Evolutionary conservation across 2,888 invertebrate species (phyloP).

Genomic region (Cantharis lateralis): DNA sequence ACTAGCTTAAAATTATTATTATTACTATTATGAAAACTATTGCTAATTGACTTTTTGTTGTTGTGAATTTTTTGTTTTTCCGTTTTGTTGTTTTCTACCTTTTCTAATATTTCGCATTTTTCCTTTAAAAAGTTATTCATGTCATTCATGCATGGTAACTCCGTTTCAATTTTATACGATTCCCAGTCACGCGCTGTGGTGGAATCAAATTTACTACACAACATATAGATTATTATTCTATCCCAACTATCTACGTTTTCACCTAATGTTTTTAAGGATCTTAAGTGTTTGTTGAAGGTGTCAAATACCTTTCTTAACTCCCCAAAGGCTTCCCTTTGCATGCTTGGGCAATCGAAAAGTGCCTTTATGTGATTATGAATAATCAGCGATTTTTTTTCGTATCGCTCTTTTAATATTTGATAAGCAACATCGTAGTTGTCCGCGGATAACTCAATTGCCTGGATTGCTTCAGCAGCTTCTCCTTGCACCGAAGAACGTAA

Average conservation of each 20-base stretch:
- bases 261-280: not conserved
- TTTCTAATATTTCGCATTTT: not conserved
- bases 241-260: not conserved
- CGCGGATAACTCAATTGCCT: not conserved
- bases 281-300: conserved; percentile 8
- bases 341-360: not conserved
- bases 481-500: not conserved
- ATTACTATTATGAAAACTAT: too few species aligned
- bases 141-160: too few species aligned
- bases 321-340: not conserved
- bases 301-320: conserved; percentile 11
- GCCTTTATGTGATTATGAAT: not conserved
- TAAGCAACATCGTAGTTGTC: not conserved
- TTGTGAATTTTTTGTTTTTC: too few species aligned
- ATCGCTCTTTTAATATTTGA: not conserved
- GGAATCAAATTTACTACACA: not conserved
- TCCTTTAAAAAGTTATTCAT: not conserved
- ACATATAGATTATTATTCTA: not conserved
- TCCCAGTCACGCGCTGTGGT: not conserved
- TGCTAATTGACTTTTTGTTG: too few species aligned
- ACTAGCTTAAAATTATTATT: not conserved
- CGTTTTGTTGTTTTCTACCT: not conserved
- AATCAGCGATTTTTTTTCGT: not conserved
- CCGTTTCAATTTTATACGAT: too few species aligned
- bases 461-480: not conserved